These are phyloP conservation scores for Irena cyanogastra DNA, from an alignment of 2,113 vertebrate genomes.

Conservation along the genomic window DNA sequence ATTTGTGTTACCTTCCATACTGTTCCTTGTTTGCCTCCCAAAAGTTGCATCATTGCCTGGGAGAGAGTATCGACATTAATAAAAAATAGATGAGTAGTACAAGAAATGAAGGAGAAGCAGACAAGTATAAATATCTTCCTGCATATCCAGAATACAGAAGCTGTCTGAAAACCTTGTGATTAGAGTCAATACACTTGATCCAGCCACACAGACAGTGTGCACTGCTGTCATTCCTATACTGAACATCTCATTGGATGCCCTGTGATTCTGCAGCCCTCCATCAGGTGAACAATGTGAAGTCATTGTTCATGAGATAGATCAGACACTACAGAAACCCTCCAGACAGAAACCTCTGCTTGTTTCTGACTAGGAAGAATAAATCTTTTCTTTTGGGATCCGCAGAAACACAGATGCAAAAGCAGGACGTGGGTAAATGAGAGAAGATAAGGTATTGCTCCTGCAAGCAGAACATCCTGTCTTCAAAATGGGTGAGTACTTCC, in stretches of 20 bases:
- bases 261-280: background rate
- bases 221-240: background rate
- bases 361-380: constrained; percentile 6
- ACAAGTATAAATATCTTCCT: background rate
- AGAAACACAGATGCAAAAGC: constrained; percentile 29
- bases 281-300: background rate
- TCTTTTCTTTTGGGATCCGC: constrained; percentile 1
- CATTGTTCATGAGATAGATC: background rate
- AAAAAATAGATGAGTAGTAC: constrained; percentile 2
- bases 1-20: background rate
- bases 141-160: background rate
- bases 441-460: constrained; percentile 1
- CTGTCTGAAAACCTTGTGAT: background rate
- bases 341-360: background rate
- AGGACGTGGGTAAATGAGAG: background rate
- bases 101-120: background rate
- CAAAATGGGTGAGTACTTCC: constrained; percentile 5
- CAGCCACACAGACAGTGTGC: background rate
- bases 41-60: background rate
- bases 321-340: background rate
- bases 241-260: background rate
- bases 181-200: background rate
- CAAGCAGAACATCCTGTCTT: constrained; percentile 12
- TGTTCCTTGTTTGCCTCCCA: background rate
- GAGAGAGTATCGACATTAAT: background rate